Percentiles rank a stretch among this genome's conserved stretches.
phyloP scores from a whole-genome alignment of 64 coral and sea anemone species.

The Trachythela sp. region DNA sequence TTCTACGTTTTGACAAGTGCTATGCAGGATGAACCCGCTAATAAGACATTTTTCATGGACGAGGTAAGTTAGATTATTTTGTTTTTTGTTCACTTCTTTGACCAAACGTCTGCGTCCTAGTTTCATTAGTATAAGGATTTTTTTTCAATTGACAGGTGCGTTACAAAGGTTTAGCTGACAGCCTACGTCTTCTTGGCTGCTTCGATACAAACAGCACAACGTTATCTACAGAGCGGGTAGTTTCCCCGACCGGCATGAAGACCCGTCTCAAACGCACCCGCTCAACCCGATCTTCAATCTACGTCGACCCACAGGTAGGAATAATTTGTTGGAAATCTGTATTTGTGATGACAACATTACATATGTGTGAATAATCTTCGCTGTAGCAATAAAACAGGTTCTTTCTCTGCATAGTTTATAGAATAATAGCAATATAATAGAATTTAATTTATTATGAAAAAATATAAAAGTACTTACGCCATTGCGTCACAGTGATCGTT shows the following conservation, averaged over 20 bases:
- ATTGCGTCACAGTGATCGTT: too few relatives aligned
- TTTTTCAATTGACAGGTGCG: constrained; percentile 56
- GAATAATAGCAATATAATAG: too few relatives aligned
- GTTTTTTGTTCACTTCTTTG: too few relatives aligned
- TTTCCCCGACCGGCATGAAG: background rate
- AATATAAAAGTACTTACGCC: too few relatives aligned
- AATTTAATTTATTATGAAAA: too few relatives aligned
- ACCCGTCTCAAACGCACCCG: constrained; percentile 13
- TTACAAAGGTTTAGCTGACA: constrained; percentile 81
- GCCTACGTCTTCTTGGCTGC: constrained; percentile 80
- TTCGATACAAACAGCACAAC: constrained; percentile 48
- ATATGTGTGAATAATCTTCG: too few relatives aligned
- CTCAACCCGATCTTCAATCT: constrained; percentile 61
- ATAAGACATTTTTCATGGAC: constrained; percentile 98
- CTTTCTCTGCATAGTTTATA: too few relatives aligned
- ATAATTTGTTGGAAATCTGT: too few relatives aligned
- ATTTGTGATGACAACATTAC: too few relatives aligned
- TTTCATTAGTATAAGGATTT: background rate
- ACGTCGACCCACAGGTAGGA: constrained; percentile 42
- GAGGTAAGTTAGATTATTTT: constrained; percentile 50
- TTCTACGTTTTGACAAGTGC: constrained; percentile 93
- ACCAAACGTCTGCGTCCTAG: too few relatives aligned
- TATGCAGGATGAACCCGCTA: constrained; percentile 98
- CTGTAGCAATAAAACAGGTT: too few relatives aligned
- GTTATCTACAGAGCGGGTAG: background rate